These are phyloP conservation scores for Apeira syringaria DNA, from an alignment of 2,888 invertebrate species.

Conservation along the genomic window DNA sequence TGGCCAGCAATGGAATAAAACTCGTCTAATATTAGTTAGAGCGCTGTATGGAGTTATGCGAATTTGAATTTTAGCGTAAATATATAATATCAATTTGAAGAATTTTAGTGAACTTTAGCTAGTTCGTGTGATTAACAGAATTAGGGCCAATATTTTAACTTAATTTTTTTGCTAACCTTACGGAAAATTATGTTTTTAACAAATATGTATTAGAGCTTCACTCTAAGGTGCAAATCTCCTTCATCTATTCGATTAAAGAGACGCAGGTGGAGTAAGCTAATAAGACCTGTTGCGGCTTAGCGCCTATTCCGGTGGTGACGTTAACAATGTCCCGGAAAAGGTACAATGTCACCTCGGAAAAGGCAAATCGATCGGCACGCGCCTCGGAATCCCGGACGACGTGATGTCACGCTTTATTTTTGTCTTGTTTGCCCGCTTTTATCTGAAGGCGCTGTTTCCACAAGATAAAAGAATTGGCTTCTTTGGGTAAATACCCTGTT, in stretches of 20 bases:
- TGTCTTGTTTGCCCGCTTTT: constrained; percentile 14
- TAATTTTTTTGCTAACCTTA: no score
- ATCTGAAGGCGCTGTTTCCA: constrained; percentile 4
- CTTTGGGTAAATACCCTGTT: constrained; percentile 6
- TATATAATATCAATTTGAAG: no score
- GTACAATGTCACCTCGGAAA: constrained; percentile 22
- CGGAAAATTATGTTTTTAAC: no score
- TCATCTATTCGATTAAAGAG: constrained; percentile 17
- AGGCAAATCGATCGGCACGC: constrained; percentile 27
- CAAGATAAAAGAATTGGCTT: constrained; percentile 13
- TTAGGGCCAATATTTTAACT: no score
- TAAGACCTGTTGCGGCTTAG: constrained; percentile 31
- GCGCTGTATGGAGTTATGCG: no score
- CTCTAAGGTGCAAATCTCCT: constrained; percentile 5
- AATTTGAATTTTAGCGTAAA: no score
- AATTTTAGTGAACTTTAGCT: no score
- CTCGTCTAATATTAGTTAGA: no score
- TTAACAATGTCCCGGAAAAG: constrained; percentile 15
- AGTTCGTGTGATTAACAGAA: no score
- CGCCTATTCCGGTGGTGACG: constrained; percentile 10
- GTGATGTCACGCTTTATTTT: constrained; percentile 20
- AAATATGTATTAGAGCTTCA: no score
- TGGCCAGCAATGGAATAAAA: no score
- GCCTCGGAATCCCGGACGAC: constrained; percentile 20
- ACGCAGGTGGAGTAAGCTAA: constrained; percentile 18